phyloP scores from a whole-genome alignment of 2,888 invertebrate species.

The Polydrusus pterygomalis region DNA sequence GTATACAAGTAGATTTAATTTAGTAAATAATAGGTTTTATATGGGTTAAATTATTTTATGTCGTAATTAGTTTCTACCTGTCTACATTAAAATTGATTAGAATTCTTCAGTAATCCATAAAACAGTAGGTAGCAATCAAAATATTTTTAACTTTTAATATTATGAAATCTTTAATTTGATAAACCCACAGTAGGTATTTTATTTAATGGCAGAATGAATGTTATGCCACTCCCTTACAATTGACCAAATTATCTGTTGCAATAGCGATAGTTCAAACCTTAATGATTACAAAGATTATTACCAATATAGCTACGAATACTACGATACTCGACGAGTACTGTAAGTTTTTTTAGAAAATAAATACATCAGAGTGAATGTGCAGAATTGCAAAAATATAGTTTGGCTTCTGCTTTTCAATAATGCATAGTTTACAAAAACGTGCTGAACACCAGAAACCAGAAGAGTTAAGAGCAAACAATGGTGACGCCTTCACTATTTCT shows the following conservation, averaged over 20 bases:
- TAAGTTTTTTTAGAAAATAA: too few relatives aligned
- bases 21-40: background rate
- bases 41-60: background rate
- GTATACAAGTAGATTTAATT: background rate
- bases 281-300: background rate
- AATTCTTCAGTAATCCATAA: constrained; percentile 5
- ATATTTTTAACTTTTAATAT: constrained; percentile 9
- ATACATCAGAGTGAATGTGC: too few relatives aligned
- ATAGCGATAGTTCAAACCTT: background rate
- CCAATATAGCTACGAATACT: too few relatives aligned
- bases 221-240: background rate
- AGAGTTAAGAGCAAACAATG: too few relatives aligned
- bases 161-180: constrained; percentile 13
- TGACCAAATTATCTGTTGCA: background rate
- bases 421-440: too few relatives aligned
- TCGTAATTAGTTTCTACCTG: constrained; percentile 1
- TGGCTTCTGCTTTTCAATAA: too few relatives aligned
- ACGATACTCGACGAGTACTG: too few relatives aligned
- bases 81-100: constrained; percentile 14
- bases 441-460: too few relatives aligned
- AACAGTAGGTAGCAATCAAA: constrained; percentile 24
- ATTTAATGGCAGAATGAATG: background rate
- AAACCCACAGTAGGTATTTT: constrained; percentile 3
- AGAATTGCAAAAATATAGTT: too few relatives aligned
- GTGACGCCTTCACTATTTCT: too few relatives aligned